A percentile compares a stretch with the other conserved stretches of the same genome.
phyloP scores from a whole-genome alignment of 1,140 invertebrate genomes.

The Sipha flava region DNA sequence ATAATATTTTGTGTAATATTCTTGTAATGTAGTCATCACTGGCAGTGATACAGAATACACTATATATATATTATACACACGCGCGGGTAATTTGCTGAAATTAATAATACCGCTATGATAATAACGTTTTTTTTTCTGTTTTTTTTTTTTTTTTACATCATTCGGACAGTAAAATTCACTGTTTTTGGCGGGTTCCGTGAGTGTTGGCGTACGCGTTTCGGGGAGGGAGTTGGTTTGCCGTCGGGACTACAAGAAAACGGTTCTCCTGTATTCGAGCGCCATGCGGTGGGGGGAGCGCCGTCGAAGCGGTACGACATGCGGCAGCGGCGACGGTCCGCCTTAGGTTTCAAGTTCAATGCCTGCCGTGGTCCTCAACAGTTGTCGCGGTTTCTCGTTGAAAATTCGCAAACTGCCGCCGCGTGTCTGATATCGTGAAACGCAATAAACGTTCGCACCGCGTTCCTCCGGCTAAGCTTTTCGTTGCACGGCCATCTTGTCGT shows the following conservation, averaged over 20 bases:
- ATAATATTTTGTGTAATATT: too few species aligned
- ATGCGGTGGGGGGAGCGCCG: neutral
- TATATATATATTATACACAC: too few species aligned
- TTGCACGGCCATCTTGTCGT: too few species aligned
- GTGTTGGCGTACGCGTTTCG: too few species aligned
- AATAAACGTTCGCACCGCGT: too few species aligned
- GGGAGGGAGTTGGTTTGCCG: neutral
- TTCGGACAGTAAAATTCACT: neutral
- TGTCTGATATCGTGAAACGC: neutral
- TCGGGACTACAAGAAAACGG: neutral
- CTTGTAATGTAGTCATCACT: too few species aligned
- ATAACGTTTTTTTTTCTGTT: neutral
- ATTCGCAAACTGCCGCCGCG: neutral
- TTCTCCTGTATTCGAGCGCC: neutral
- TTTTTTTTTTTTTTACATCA: too few species aligned
- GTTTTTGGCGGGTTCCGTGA: too few species aligned
- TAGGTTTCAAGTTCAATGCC: slow-evolving; percentile 9
- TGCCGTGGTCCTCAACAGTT: neutral
- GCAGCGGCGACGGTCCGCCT: neutral
- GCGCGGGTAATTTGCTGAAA: neutral
- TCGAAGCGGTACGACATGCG: too few species aligned
- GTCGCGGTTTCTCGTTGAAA: neutral
- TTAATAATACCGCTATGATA: neutral
- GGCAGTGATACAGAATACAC: too few species aligned
- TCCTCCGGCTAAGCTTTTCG: too few species aligned